These are phyloP conservation scores for Pluvialis apricaria DNA, from an alignment of 2,113 vertebrate genomes.

Conservation along the genomic window DNA sequence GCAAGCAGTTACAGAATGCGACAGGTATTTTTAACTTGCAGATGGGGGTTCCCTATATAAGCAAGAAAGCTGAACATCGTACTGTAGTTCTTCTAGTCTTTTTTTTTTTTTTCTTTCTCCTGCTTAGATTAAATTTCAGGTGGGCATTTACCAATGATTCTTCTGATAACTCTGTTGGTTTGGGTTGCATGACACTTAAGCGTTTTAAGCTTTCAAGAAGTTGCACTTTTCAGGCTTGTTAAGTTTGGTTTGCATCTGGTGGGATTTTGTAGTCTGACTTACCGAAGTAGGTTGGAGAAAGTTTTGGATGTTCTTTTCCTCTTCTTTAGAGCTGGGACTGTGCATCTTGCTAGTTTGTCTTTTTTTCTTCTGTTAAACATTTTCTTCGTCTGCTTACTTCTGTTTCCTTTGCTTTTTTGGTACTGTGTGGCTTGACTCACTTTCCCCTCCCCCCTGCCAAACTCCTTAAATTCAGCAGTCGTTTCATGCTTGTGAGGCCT, in stretches of 20 bases:
- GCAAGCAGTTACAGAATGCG: neutral
- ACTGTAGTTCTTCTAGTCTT: neutral
- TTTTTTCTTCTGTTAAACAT: neutral
- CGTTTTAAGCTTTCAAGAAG: neutral
- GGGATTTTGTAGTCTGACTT: neutral
- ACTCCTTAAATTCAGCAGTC: neutral
- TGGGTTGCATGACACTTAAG: neutral
- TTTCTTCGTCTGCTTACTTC: neutral
- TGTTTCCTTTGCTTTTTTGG: neutral
- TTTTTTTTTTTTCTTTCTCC: neutral
- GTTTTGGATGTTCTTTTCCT: neutral
- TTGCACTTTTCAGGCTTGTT: neutral
- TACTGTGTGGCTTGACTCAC: neutral
- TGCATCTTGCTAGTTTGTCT: neutral
- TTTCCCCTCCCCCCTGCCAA: neutral
- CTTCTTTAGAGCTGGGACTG: neutral
- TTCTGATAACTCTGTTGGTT: neutral
- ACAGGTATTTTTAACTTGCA: neutral
- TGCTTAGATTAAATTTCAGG: neutral
- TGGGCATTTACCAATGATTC: neutral
- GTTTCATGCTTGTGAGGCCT: neutral
- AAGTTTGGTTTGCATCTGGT: accelerated
- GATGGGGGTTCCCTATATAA: neutral
- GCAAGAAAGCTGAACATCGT: neutral
- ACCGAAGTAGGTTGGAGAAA: neutral